Conservation (phyloP, 64 coral and sea anemone species). For the Orbicella faveolata region DNA sequence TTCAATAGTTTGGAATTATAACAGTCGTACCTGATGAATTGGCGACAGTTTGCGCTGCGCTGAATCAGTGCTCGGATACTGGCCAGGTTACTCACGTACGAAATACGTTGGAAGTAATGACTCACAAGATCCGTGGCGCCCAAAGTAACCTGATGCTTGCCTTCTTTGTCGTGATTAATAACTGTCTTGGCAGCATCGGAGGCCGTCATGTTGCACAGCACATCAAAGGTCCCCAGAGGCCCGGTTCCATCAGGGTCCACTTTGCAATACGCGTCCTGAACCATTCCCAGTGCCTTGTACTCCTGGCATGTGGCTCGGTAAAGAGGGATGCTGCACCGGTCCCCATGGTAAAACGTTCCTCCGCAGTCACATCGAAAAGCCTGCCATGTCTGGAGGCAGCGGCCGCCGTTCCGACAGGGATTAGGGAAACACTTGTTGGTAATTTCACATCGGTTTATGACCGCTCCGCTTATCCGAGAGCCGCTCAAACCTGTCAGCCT, state of each 20-base stretch:
- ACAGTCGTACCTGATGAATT: slow-evolving; percentile 78
- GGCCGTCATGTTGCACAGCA: slow-evolving; percentile 83
- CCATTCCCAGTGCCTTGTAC: slow-evolving; percentile 75
- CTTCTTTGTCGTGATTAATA: slow-evolving; percentile 61
- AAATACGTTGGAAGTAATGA: slow-evolving; percentile 61
- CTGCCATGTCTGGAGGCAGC: slow-evolving; percentile 58
- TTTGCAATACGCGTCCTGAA: slow-evolving; percentile 71
- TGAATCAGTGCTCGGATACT: slow-evolving; percentile 66
- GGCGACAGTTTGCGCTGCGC: slow-evolving; percentile 69
- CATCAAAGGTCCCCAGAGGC: slow-evolving; percentile 46
- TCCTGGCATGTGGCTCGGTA: slow-evolving; percentile 79
- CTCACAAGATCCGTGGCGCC: background rate
- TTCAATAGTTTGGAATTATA: slow-evolving; percentile 66
- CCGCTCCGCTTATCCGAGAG: slow-evolving; percentile 22
- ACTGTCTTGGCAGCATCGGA: slow-evolving; percentile 50
- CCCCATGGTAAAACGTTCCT: slow-evolving; percentile 70
- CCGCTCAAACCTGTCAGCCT: background rate
- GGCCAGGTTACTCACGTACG: slow-evolving; percentile 54
- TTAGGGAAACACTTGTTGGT: slow-evolving; percentile 75
- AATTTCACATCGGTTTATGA: slow-evolving; percentile 45
- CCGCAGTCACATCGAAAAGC: slow-evolving; percentile 70
- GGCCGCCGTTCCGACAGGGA: slow-evolving; percentile 61
- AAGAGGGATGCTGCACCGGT: slow-evolving; percentile 64
- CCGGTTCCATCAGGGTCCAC: slow-evolving; percentile 80
- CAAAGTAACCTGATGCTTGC: slow-evolving; percentile 29